These are phyloP conservation scores for Conchocele bisecta DNA, from an alignment of 2,888 invertebrate genomes.

Conservation along the genomic window DNA sequence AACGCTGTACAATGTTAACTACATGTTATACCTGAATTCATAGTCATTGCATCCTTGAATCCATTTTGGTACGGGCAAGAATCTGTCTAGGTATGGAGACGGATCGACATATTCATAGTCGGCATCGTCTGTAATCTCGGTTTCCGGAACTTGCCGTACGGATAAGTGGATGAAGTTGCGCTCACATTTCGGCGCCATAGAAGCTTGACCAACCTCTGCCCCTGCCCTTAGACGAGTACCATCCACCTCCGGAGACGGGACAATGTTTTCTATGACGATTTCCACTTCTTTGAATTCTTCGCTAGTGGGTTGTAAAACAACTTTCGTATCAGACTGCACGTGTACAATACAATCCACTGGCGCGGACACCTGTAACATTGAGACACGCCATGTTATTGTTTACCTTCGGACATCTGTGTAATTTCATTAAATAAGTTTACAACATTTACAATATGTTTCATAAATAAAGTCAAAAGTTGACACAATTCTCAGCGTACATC, in stretches of 20 bases:
- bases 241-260: conserved; percentile 8
- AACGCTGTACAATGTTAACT: too few relatives aligned
- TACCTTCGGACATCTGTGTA: too few relatives aligned
- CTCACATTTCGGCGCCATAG: conserved; percentile 20
- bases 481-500: too few relatives aligned
- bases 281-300: conserved; percentile 55
- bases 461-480: too few relatives aligned
- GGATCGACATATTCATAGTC: conserved; percentile 66
- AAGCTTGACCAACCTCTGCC: conserved; percentile 41
- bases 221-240: conserved; percentile 32
- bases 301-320: conserved; percentile 53
- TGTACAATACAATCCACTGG: conserved; percentile 48
- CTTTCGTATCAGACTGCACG: conserved; percentile 20
- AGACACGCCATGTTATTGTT: too few relatives aligned
- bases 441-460: too few relatives aligned
- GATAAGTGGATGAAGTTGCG: conserved; percentile 60
- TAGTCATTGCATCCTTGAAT: conserved; percentile 65
- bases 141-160: conserved; percentile 43
- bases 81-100: conserved; percentile 58
- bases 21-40: conserved; percentile 54
- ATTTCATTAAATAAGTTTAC: too few relatives aligned
- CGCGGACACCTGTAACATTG: conserved; percentile 35
- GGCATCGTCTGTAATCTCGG: conserved; percentile 29
- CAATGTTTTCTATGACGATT: conserved; percentile 63
- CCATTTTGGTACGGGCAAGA: conserved; percentile 63